Percentiles rank a stretch among this genome's conserved stretches.
Conservation (phyloP, 2,797 vertebrate species). For the Lepus oiostolus region DNA sequence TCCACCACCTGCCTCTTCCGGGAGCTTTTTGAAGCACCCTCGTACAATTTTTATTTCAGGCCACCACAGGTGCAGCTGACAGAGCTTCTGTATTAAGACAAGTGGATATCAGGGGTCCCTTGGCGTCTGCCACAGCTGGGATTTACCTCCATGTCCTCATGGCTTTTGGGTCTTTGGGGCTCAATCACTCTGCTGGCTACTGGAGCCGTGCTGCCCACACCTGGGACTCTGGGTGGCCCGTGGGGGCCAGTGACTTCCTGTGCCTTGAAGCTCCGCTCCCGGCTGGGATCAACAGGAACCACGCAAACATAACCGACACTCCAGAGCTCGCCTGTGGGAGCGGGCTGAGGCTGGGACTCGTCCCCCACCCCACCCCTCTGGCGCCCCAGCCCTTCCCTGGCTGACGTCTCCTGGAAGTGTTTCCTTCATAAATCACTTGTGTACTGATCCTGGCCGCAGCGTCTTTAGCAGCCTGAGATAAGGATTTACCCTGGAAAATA, state of each 20-base stretch:
- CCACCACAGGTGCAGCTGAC: not conserved
- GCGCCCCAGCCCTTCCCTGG: not conserved
- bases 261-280: not conserved
- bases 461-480: conserved; percentile 18
- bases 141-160: not conserved
- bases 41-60: not conserved
- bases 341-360: not conserved
- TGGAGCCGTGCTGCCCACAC: not conserved
- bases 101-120: not conserved
- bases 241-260: conserved; percentile 25
- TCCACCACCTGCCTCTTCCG: too few species aligned
- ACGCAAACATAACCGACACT: not conserved
- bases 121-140: not conserved
- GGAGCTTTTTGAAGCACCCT: too few species aligned
- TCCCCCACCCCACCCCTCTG: too few species aligned
- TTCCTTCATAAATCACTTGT: conserved; percentile 42
- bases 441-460: not conserved
- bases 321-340: not conserved
- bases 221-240: conserved; percentile 41
- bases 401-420: conserved; percentile 28
- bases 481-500: conserved; percentile 61
- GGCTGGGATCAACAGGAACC: not conserved
- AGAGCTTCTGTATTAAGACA: conserved; percentile 48
- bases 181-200: not conserved
- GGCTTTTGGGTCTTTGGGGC: conserved; percentile 20